phyloP scores from a whole-genome alignment of 2,113 vertebrate genomes.

The Chaenocephalus aceratus region DNA sequence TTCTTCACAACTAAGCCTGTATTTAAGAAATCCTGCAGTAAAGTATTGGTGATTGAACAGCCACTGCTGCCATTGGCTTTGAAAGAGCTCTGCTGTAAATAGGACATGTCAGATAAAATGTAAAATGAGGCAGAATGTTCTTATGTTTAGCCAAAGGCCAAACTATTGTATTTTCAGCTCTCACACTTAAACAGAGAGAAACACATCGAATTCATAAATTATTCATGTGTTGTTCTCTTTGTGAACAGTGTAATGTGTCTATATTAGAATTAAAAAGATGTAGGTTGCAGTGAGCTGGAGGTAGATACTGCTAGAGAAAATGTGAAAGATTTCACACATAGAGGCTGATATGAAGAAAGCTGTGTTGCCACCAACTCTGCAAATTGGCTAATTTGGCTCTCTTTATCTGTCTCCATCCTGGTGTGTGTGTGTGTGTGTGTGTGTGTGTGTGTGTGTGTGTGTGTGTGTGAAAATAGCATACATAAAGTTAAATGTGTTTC shows the following conservation, averaged over 20 bases:
- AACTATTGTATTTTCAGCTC: slow-evolving; percentile 18
- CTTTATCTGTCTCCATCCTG: slow-evolving; percentile 23
- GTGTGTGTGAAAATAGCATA: neutral
- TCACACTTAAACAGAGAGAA: slow-evolving; percentile 43
- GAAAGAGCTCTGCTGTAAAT: neutral
- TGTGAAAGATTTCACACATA: slow-evolving; percentile 61
- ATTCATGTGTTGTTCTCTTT: slow-evolving; percentile 37
- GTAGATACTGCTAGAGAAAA: slow-evolving; percentile 48
- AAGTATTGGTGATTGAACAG: neutral
- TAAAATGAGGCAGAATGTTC: slow-evolving; percentile 11
- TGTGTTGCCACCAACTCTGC: slow-evolving; percentile 59
- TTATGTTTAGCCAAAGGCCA: neutral
- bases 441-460: slow-evolving; percentile 10
- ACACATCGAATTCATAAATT: slow-evolving; percentile 35
- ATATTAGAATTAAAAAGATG: slow-evolving; percentile 29
- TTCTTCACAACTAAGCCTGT: neutral
- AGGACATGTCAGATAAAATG: neutral
- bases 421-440: neutral
- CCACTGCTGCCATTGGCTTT: neutral
- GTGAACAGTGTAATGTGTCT: slow-evolving; percentile 42
- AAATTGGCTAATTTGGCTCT: slow-evolving; percentile 70
- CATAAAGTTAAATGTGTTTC: slow-evolving; percentile 50
- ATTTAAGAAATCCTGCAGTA: neutral
- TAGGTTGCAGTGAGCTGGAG: slow-evolving; percentile 42
- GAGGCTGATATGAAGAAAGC: slow-evolving; percentile 59